phyloP scores from a whole-genome alignment of 35 echinoderm and acorn worm genomes.

The Ptychodera flava region DNA sequence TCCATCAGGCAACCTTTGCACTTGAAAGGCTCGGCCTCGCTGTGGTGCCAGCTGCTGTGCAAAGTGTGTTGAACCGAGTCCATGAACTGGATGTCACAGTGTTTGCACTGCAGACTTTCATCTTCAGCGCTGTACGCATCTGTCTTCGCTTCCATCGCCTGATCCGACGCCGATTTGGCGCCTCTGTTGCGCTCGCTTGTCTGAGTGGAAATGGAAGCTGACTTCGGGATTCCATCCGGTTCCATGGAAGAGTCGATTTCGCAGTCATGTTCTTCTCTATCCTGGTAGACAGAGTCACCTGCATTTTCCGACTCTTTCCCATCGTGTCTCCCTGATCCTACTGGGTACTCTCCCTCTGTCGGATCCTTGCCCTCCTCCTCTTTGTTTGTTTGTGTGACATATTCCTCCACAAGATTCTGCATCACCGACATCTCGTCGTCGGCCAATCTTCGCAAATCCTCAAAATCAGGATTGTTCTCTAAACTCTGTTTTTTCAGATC shows the following conservation, averaged over 20 bases:
- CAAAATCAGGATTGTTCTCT: neutral
- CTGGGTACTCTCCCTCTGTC: neutral
- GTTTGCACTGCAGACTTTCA: neutral
- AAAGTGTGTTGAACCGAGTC: neutral
- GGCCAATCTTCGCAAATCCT: neutral
- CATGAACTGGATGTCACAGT: neutral
- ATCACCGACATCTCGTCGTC: neutral
- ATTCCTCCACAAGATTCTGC: neutral
- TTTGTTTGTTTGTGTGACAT: too few relatives aligned
- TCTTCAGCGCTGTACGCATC: neutral
- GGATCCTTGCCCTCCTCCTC: neutral
- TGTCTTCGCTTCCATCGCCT: neutral
- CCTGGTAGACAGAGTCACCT: neutral
- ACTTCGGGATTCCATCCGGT: neutral
- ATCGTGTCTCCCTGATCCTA: neutral
- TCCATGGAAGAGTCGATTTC: neutral
- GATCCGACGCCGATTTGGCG: too few relatives aligned
- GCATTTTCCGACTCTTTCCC: neutral
- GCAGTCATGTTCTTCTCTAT: neutral
- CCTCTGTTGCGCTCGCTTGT: neutral
- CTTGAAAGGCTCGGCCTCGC: neutral
- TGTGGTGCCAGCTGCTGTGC: neutral
- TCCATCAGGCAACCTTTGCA: neutral
- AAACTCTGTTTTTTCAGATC: neutral
- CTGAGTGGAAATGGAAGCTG: neutral